phyloP scores from a whole-genome alignment of 2,113 vertebrate genomes.

The Proteles cristata region DNA sequence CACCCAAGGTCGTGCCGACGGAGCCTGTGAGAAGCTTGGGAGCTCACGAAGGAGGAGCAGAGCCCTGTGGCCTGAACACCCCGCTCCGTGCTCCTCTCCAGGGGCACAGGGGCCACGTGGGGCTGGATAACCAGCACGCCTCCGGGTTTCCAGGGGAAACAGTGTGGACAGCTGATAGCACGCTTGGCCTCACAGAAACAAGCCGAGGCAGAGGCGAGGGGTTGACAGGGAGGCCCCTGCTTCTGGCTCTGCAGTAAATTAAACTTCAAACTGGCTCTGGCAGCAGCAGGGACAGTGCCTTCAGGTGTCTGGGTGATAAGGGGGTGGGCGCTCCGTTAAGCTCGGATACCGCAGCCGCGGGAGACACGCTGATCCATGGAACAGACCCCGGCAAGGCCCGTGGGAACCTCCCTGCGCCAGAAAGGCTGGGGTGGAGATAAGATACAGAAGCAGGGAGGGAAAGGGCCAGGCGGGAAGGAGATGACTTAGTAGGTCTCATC shows the following conservation, averaged over 20 bases:
- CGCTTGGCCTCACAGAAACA: background rate
- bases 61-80: fast-evolving
- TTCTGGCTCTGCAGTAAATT: slow-evolving; percentile 65
- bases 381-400: background rate
- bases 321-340: slow-evolving; percentile 50
- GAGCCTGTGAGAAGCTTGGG: background rate
- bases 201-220: fast-evolving
- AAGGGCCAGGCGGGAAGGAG: background rate
- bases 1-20: fast-evolving
- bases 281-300: slow-evolving; percentile 43
- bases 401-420: slow-evolving; percentile 49
- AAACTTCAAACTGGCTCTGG: slow-evolving; percentile 30
- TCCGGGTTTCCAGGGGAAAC: background rate
- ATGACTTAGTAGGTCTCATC: background rate
- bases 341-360: background rate
- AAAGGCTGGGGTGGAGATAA: slow-evolving; percentile 53
- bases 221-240: background rate
- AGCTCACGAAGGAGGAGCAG: background rate
- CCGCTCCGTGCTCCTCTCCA: fast-evolving
- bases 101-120: fast-evolving
- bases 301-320: background rate
- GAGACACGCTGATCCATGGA: slow-evolving; percentile 53
- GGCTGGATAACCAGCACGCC: fast-evolving
- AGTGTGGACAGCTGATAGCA: fast-evolving
- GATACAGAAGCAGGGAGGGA: slow-evolving; percentile 21